Base-by-base conservation (phyloP, 2,113 vertebrate genomes). In the Sinocyclocheilus rhinocerous region DNA sequence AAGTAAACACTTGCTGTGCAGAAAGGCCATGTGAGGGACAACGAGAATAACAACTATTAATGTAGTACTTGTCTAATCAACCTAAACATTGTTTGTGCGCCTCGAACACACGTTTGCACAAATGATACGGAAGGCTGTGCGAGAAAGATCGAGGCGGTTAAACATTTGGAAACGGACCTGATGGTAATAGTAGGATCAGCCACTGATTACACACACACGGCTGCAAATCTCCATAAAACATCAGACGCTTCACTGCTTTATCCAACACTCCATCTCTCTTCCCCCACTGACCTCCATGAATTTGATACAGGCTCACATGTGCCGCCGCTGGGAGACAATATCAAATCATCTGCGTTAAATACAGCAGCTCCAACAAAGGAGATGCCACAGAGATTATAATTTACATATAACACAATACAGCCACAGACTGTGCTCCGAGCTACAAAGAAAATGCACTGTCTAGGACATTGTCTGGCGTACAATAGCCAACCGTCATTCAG, bases 351-450 rank as follows among this genome's bases (percentile, higher is more conserved):
- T 50, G 39, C n/a, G 65, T 87, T 65, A 75, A 87, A 76, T 85
- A 82, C 80, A 85, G 83, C 33, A 85, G 80, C 57, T 48, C 79
- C 76, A n/a, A 87, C 86, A 87, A 76, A 85, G 63, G 65, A 89
- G 79, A 87, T 87, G 57, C 65, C 84, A 79, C 16, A 36, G 24
- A 83, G 86, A 89, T 89, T 83, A 87, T 11, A 59, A 84, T 88
- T 89, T 77, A 36, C 26, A 76, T 80, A 81, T 11, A 84, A 84
- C 65, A 85, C 75, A 79, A 76, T 80, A 39, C 76, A 82, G 48
- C 52, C 67, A 13, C 10, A 48, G 83, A 55, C 63, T 70, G 50
- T 57, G 80, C 80, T 88, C 52, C 39, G 13, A 76, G 50, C 61
- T n/a, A 82, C 81, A 76, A 77, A 77, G 24, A 72, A 26, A 65